Evolutionary conservation across 2,113 vertebrate genomes (phyloP), one percentile per base, ranked within the genome.

Genomic region (Brachypteracias leptosomus): DNA sequence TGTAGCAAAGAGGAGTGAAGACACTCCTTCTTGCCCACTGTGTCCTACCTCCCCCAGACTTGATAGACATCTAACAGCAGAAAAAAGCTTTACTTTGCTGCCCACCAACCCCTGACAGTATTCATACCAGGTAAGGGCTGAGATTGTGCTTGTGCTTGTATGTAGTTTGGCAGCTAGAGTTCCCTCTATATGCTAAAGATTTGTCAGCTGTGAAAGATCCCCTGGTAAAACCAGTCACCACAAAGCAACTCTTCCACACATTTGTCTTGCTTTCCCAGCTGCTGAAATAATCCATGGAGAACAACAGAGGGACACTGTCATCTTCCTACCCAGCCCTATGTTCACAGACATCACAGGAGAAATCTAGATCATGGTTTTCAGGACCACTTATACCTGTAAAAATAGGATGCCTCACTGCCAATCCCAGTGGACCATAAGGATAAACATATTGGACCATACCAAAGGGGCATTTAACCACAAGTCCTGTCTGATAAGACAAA

Each of bases 401-500:
- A 86, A 67, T 25, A 6, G 5, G 31, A 63, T 65, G 19, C 21
- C 13, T 66, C 19, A 20, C 42, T 63, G 46, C 21, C n/a, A 81
- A 17, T 33, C n/a, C 75, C 36, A 63, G 28, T 40, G 9, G 35
- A 38, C 19, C 19, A 15, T 40, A 65, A 42, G 6, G 26, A 47
- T 22, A 80, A 58, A 7, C 1, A 0, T 36, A 29, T 0, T 22
- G 42, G 10, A 12, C 36, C 13, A 63, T 49, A 38, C 6, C 11
- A 35, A 67, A 78, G 7, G 20, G 13, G 24, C 26, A 31, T 44
- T 92, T 58, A 85, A 9, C 17, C 40, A 31, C 22, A 74, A 46
- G 16, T 58, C 15, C 26, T 63, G 31, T 57, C 36, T 76, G 15
- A 59, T 76, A 25, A 33, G 20, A 31, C 31, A 67, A 28, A 76